Evolutionary conservation across 2,888 invertebrate species (phyloP).

Genomic region (Chrysolina haemoptera): DNA sequence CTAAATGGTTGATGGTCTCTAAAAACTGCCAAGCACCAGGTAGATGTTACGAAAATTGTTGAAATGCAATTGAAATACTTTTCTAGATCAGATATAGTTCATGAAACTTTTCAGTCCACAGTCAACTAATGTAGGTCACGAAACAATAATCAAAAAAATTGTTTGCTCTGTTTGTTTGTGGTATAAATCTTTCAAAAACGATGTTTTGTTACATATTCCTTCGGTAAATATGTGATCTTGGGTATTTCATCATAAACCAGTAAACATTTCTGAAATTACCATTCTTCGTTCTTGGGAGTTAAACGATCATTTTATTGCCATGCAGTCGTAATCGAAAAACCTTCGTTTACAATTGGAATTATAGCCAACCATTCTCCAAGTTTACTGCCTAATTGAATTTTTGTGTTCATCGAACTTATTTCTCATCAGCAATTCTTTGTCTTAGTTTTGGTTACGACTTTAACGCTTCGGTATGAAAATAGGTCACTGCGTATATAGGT

Average conservation of each 20-base stretch:
- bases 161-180: no score
- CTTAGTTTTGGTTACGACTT: not conserved
- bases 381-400: not conserved
- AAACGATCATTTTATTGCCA: conserved; percentile 20
- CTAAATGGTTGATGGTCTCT: no score
- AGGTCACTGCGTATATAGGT: not conserved
- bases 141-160: no score
- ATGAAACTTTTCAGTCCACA: no score
- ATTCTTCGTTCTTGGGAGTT: conserved; percentile 9
- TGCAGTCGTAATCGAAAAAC: conserved; percentile 12
- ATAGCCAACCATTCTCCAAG: not conserved
- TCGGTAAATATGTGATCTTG: not conserved
- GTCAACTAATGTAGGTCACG: no score
- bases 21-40: no score
- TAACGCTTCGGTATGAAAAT: not conserved
- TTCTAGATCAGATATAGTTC: no score
- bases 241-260: not conserved
- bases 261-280: not conserved
- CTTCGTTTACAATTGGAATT: not conserved
- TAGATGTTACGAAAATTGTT: no score
- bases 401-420: not conserved
- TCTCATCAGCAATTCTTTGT: not conserved
- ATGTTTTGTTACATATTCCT: not conserved
- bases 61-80: no score
- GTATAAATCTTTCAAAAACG: no score